A percentile compares a stretch with the other conserved stretches of the same genome.
phyloP scores from a whole-genome alignment of 64 coral and sea anemone genomes.

The Hydrozoanthus tunicans region DNA sequence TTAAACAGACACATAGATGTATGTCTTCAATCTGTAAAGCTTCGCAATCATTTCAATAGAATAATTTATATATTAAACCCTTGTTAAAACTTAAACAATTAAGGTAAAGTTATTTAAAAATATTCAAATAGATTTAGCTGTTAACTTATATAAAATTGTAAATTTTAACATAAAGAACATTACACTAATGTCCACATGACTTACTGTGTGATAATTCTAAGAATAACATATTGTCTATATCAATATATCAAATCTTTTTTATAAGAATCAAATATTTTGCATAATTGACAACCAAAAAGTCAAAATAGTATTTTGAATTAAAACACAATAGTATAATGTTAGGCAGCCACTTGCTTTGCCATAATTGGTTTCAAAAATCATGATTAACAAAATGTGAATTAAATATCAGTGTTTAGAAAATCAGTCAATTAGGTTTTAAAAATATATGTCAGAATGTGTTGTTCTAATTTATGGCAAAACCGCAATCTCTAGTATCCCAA shows the following conservation, averaged over 20 bases:
- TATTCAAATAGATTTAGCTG: neutral
- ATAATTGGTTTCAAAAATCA: conserved; percentile 37
- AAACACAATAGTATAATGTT: conserved; percentile 15
- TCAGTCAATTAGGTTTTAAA: conserved; percentile 35
- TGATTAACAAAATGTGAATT: conserved; percentile 8
- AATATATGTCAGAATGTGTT: conserved; percentile 14
- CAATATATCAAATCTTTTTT: conserved; percentile 1
- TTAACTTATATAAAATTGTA: conserved; percentile 18
- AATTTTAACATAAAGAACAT: conserved; percentile 16
- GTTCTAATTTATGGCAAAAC: conserved; percentile 15
- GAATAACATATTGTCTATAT: neutral
- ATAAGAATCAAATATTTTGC: conserved; percentile 16
- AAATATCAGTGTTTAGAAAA: conserved; percentile 5
- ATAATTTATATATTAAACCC: neutral
- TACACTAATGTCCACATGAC: conserved; percentile 30
- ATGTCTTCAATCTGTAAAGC: conserved; percentile 51
- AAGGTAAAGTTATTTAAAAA: conserved; percentile 23
- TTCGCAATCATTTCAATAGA: conserved; percentile 45
- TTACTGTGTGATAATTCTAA: conserved; percentile 37
- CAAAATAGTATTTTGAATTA: conserved; percentile 21
- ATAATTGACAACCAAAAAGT: conserved; percentile 31
- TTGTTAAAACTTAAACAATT: conserved; percentile 36
- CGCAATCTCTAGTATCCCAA: conserved; percentile 39
- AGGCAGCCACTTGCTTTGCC: conserved; percentile 5
- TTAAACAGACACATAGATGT: neutral